Evolutionary conservation across 2,113 vertebrate species (phyloP).

Genomic region (Nestor notabilis): DNA sequence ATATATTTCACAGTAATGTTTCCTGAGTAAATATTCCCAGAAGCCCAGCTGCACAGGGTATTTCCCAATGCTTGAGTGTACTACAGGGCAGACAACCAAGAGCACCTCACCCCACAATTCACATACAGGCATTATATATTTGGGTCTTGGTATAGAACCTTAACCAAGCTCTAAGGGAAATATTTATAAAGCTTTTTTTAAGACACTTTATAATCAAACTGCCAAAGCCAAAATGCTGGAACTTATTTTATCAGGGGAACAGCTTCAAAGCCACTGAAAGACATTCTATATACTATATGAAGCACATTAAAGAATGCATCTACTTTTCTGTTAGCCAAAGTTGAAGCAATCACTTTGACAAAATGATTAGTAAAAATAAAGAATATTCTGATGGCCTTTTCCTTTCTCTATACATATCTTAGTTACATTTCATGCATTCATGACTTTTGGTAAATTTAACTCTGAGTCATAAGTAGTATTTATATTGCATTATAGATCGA

Average conservation of each 20-base stretch:
- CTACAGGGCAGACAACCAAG: neutral
- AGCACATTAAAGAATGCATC: neutral
- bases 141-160: neutral
- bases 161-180: neutral
- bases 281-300: neutral
- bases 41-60: neutral
- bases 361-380: conserved; percentile 35
- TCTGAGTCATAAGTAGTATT: conserved; percentile 50
- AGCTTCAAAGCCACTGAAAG: neutral
- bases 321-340: conserved; percentile 59
- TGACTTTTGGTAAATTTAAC: conserved; percentile 63
- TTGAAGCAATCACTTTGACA: neutral
- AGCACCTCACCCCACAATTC: neutral
- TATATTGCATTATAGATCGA: conserved; percentile 49
- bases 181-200: neutral
- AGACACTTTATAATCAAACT: conserved; percentile 4
- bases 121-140: neutral
- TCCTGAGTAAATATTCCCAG: conserved; percentile 38
- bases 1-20: neutral
- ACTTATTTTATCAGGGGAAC: conserved; percentile 37
- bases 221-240: conserved; percentile 39
- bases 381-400: conserved; percentile 44
- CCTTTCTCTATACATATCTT: conserved; percentile 51
- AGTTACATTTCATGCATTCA: conserved; percentile 65
- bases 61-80: neutral